Conservation (phyloP, 1,140 invertebrate genomes). For the Elysia chlorotica region DNA sequence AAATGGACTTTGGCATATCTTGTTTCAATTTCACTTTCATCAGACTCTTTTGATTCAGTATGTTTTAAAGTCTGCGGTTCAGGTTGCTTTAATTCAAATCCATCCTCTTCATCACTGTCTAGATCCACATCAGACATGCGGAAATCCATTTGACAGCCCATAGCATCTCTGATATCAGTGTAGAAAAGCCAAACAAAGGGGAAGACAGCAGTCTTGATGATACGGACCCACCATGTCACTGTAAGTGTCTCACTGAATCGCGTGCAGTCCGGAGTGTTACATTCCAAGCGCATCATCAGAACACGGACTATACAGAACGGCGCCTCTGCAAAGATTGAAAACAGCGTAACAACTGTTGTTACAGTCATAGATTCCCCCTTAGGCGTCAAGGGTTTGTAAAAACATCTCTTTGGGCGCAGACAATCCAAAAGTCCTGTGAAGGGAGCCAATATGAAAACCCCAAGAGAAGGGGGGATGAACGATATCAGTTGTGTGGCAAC, state of each 20-base stretch:
- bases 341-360: constrained; percentile 20
- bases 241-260: constrained; percentile 23
- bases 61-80: too few species aligned
- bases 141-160: constrained; percentile 26
- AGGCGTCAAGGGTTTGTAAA: constrained; percentile 21
- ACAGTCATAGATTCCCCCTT: constrained; percentile 26
- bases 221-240: constrained; percentile 27
- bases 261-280: constrained; percentile 27
- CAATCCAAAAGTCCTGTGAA: constrained; percentile 26
- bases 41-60: too few species aligned
- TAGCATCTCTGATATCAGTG: constrained; percentile 29
- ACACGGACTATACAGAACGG: constrained; percentile 34
- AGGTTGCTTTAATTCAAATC: too few species aligned
- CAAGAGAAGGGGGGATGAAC: constrained; percentile 22
- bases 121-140: not conserved
- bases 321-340: constrained; percentile 28
- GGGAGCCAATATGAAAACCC: constrained; percentile 22
- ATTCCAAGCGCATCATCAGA: constrained; percentile 27
- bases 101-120: constrained; percentile 8
- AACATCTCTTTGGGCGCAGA: constrained; percentile 21
- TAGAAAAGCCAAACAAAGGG: constrained; percentile 33
- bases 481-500: constrained; percentile 23
- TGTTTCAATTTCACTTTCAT: too few species aligned
- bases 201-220: constrained; percentile 27
- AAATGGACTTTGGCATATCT: too few species aligned